Conservation (phyloP, 2,888 invertebrate genomes). For the Timema podura region DNA sequence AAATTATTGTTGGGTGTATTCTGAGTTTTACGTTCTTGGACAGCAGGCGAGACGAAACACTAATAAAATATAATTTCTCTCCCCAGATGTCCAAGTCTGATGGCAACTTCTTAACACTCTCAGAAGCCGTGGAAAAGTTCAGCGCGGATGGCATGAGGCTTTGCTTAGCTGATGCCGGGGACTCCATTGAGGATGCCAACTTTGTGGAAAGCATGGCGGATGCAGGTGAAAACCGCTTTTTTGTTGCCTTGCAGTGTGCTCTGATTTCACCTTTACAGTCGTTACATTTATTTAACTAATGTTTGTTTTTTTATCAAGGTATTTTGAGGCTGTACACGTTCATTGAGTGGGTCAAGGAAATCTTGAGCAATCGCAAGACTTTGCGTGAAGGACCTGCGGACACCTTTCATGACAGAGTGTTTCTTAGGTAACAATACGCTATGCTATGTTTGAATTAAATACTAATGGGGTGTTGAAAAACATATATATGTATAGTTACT, state of each 20-base stretch:
- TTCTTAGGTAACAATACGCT: conserved; percentile 51
- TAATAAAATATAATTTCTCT: conserved; percentile 21
- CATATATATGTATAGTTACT: background rate
- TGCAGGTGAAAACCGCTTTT: conserved; percentile 50
- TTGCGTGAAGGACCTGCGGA: conserved; percentile 53
- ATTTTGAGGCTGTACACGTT: conserved; percentile 90
- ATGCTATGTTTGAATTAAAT: too few relatives aligned
- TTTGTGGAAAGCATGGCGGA: conserved; percentile 94
- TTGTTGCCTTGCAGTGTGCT: background rate
- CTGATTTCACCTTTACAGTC: background rate
- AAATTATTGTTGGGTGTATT: too few relatives aligned
- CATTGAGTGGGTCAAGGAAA: conserved; percentile 96
- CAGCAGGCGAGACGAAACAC: background rate
- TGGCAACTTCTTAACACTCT: conserved; percentile 92
- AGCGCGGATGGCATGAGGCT: conserved; percentile 97
- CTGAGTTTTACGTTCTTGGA: too few relatives aligned
- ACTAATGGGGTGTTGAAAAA: too few relatives aligned
- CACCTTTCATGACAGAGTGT: conserved; percentile 85
- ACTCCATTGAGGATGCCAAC: conserved; percentile 97
- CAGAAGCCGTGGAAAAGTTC: conserved; percentile 86
- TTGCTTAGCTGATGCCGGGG: conserved; percentile 94
- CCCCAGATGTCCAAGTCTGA: conserved; percentile 95
- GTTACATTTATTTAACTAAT: background rate
- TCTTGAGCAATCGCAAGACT: conserved; percentile 55
- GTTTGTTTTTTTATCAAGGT: conserved; percentile 46